These are phyloP conservation scores for Limnephilus auricula DNA, from an alignment of 2,888 invertebrate species.

Conservation along the genomic window DNA sequence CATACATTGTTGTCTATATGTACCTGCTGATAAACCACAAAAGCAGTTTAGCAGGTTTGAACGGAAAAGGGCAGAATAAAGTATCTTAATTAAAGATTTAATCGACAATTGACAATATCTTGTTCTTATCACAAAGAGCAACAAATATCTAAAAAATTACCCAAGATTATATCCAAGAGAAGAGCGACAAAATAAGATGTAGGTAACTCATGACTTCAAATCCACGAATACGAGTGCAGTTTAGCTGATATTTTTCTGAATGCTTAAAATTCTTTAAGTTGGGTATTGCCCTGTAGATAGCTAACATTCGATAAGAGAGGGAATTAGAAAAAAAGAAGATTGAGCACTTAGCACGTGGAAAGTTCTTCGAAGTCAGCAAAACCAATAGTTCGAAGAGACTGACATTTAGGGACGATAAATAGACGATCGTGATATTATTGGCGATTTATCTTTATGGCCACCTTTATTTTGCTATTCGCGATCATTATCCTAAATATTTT, in stretches of 20 bases:
- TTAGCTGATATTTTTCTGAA: neutral
- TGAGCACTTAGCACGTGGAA: neutral
- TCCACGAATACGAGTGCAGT: no score
- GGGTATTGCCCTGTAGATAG: neutral
- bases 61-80: no score
- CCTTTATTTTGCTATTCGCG: neutral
- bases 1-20: no score
- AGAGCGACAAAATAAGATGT: no score
- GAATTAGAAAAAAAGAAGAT: neutral
- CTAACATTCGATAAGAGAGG: neutral
- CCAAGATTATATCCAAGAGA: no score
- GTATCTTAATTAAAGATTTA: no score
- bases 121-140: neutral
- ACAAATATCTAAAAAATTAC: neutral
- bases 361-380: neutral
- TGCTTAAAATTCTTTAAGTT: no score
- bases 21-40: no score
- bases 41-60: no score
- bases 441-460: conserved; percentile 8
- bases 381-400: neutral
- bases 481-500: conserved; percentile 21
- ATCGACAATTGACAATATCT: neutral
- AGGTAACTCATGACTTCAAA: no score
- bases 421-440: conserved; percentile 16
- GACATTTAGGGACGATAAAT: conserved; percentile 25